Percentiles rank a stretch among this genome's conserved stretches.
phyloP scores from a whole-genome alignment of 2,888 invertebrate species.

The Phrixothrix hirtus region DNA sequence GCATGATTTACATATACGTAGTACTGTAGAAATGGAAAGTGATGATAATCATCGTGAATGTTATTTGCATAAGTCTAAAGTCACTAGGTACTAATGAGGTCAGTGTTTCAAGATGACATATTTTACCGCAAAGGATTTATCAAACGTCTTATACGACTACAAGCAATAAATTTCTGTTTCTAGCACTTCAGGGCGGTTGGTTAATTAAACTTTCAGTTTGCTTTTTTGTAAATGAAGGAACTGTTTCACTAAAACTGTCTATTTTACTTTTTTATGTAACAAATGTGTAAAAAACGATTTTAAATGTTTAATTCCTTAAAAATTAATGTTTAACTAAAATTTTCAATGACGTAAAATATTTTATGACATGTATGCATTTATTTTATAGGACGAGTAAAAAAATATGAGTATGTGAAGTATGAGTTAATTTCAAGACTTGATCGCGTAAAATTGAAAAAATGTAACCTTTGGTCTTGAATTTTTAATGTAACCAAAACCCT shows the following conservation, averaged over 20 bases:
- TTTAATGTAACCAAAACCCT: slow-evolving; percentile 15
- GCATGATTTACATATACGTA: too few species aligned
- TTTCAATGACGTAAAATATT: neutral
- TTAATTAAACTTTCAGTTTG: too few species aligned
- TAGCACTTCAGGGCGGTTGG: slow-evolving; percentile 7
- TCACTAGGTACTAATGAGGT: slow-evolving; percentile 35
- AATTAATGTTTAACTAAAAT: too few species aligned
- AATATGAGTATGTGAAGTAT: neutral
- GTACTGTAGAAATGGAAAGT: slow-evolving; percentile 16
- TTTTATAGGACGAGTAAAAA: neutral
- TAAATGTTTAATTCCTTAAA: too few species aligned
- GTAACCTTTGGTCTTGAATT: slow-evolving; percentile 17
- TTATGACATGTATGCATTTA: neutral
- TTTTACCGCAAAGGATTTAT: slow-evolving; percentile 33
- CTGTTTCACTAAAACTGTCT: too few species aligned
- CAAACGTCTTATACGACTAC: slow-evolving; percentile 26
- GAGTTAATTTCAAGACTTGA: neutral
- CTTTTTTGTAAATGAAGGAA: too few species aligned
- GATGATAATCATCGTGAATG: slow-evolving; percentile 10
- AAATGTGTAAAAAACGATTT: too few species aligned
- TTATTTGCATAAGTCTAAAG: slow-evolving; percentile 32
- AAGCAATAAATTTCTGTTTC: slow-evolving; percentile 22
- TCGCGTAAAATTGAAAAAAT: neutral
- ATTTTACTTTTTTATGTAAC: too few species aligned
- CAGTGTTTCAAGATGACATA: slow-evolving; percentile 34